Evolutionary conservation across 2,113 vertebrate species (phyloP).

Genomic region (Proteles cristata): DNA sequence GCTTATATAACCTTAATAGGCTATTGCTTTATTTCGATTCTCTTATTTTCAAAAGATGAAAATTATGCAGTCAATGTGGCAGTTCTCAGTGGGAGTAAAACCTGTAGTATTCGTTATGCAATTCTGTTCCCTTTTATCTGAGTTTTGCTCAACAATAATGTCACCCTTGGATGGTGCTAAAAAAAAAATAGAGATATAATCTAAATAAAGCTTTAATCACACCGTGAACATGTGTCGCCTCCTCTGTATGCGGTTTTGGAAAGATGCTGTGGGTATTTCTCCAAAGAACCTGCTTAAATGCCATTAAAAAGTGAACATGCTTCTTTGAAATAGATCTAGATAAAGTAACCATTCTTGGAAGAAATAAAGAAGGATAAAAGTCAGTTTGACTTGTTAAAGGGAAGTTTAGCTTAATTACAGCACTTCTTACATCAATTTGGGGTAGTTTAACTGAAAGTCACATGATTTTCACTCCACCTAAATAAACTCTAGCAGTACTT

Average conservation of each 20-base stretch:
- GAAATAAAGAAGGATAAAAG: not conserved
- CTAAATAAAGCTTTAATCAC: not conserved
- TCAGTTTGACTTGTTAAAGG: not conserved
- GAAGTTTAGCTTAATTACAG: not conserved
- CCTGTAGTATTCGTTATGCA: not conserved
- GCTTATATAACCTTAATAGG: not conserved
- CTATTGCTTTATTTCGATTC: constrained; percentile 22
- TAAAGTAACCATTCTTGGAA: not conserved
- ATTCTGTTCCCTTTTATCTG: not conserved
- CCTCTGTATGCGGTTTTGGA: not conserved
- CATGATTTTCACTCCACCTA: not conserved
- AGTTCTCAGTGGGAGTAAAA: not conserved
- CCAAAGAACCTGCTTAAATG: not conserved
- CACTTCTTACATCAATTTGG: not conserved
- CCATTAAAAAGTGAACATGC: not conserved
- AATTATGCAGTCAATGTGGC: not conserved
- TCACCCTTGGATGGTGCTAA: not conserved
- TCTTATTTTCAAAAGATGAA: not conserved
- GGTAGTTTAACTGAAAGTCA: not conserved
- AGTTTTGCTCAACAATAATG: not conserved
- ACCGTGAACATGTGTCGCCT: not conserved
- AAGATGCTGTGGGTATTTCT: not conserved
- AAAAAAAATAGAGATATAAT: not conserved
- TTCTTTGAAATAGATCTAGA: not conserved
- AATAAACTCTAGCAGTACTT: not conserved